These are phyloP conservation scores for Ciconia stormi DNA, from an alignment of 2,113 vertebrate species.

Conservation along the genomic window DNA sequence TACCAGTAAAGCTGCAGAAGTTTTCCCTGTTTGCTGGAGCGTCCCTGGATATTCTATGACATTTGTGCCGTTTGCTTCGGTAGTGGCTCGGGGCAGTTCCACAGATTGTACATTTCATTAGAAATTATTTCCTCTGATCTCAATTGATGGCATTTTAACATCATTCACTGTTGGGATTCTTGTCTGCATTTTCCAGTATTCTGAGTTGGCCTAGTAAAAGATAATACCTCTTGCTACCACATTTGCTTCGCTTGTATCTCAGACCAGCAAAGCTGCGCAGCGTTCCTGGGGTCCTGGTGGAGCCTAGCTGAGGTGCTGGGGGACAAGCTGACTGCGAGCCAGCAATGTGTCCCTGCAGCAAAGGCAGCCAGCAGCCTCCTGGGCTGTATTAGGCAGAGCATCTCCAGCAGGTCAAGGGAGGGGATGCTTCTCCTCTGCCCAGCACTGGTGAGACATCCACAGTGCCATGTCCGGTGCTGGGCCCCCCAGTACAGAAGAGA, in stretches of 20 bases:
- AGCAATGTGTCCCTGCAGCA: background rate
- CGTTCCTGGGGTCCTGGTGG: background rate
- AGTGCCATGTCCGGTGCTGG: background rate
- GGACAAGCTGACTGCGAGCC: background rate
- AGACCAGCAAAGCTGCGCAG: background rate
- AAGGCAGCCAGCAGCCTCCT: background rate
- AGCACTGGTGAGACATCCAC: background rate
- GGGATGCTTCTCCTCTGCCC: background rate
- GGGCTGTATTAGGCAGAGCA: background rate
- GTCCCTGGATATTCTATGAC: background rate
- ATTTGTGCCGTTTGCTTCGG: background rate
- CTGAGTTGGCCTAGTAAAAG: background rate
- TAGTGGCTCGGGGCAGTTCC: background rate
- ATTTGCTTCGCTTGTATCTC: accelerated
- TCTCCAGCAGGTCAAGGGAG: background rate
- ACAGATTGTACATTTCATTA: background rate
- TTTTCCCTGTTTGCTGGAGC: background rate
- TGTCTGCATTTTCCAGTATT: background rate
- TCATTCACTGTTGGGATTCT: background rate
- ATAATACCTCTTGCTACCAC: background rate
- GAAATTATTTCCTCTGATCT: background rate
- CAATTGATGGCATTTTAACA: background rate
- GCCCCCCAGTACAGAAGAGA: background rate
- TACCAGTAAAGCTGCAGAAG: background rate
- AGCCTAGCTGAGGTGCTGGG: background rate